Base-by-base conservation (phyloP, 2,888 invertebrate genomes). In the Metacarcinus magister region DNA sequence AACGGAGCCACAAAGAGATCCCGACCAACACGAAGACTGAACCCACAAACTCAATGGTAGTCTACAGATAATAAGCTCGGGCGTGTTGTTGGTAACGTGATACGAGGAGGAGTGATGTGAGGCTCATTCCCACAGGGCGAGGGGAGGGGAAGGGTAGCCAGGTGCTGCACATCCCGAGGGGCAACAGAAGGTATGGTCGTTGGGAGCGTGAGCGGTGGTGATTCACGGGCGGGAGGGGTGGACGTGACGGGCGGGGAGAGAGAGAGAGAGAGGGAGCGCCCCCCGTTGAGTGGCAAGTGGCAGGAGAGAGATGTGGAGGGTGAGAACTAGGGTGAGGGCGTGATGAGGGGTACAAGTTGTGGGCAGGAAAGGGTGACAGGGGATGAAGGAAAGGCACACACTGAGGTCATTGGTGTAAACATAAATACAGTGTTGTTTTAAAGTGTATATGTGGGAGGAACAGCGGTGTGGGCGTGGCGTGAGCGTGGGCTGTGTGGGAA, bases 51-150 rank as follows among this genome's bases (percentile, higher is more conserved):
- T 82, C 82, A 28, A 32, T 32, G 82, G 28, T 0, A 82, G 82
- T 28, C 28, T 10, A n/a, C 82, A 82, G 82, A 82, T 82, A 82
- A 82, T 82, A 82, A 82, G 82, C 82, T 28, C 0, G 10, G 32
- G 82, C 32, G 82, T 82, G 82, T 82, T 82, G 82, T 32, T 13
- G 82, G 82, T 82, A 82, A 82, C 82, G 82, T 32, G 82, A 82
- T 82, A 82, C 32, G 4, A 32, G 32, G 82, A 32, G 32, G 32
- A 32, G 82, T 13, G 82, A 28, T 13, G 82, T 32, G 32, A 28
- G 82, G 32, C 82, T 28, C 82, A 23, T 82, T 82, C 82, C 82
- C 82, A 82, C 32, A 32, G 82, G 32, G 32, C 2, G 82, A 32
- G 82, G 82, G 10, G 92, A 43, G 44, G 48, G 32, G 48, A n/a